Evolutionary conservation across 2,797 vertebrate genomes (phyloP).

Genomic region (Orestias chungarensis): DNA sequence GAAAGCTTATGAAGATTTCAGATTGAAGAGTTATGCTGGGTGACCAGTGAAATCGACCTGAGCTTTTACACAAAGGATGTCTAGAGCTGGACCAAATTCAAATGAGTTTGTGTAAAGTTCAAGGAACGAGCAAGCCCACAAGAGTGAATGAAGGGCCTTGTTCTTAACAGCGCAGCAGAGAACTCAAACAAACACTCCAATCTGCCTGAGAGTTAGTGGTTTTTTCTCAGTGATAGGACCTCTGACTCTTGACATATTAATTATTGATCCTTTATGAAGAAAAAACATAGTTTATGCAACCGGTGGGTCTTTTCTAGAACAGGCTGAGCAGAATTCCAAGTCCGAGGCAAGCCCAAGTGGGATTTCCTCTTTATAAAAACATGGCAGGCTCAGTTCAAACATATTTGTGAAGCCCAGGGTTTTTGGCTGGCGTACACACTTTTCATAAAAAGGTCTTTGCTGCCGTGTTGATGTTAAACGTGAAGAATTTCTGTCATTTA

Average conservation of each 20-base stretch:
- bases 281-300: conserved; percentile 65
- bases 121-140: conserved; percentile 30
- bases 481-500: conserved; percentile 2
- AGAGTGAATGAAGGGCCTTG: conserved; percentile 54
- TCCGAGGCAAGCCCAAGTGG: conserved; percentile 57
- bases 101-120: conserved; percentile 38
- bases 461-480: conserved; percentile 43
- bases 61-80: conserved; percentile 36
- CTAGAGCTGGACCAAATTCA: conserved; percentile 22
- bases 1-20: conserved; percentile 44
- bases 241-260: conserved; percentile 71
- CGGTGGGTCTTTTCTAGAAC: conserved; percentile 56
- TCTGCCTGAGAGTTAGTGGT: conserved; percentile 56
- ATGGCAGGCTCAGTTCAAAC: conserved; percentile 27
- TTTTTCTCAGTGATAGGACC: conserved; percentile 51
- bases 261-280: conserved; percentile 78
- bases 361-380: conserved; percentile 36
- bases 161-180: conserved; percentile 55
- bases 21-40: conserved; percentile 43
- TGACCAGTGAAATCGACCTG: conserved; percentile 43
- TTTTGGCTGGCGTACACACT: conserved; percentile 52
- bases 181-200: conserved; percentile 55
- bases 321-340: conserved; percentile 49
- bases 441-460: conserved; percentile 30
- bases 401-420: conserved; percentile 46